Base-by-base conservation (phyloP, 2,797 vertebrate genomes). In the Cygnus olor region DNA sequence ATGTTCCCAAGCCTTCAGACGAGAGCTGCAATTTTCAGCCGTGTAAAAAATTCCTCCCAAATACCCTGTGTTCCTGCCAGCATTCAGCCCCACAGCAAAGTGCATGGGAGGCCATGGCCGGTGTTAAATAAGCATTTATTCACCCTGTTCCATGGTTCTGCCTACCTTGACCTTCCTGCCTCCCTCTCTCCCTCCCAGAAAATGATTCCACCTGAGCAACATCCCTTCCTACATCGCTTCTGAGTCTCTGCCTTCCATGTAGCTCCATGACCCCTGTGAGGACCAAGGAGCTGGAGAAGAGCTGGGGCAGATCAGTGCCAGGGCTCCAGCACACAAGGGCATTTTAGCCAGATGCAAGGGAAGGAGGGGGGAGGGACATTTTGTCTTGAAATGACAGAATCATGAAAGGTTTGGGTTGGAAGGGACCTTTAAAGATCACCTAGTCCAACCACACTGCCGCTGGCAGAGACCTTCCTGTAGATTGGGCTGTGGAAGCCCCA, bases 111-210 rank as follows among this genome's bases (percentile, higher is more conserved):
- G 65, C 38, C 22, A 14, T 10, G 22, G 42, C n/a, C 57, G 70
- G 63, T 30, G 6, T 79, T 57, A 32, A 70, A 34, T 5, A 20
- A 63, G 42, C 15, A 10, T 66, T 85, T 76, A 63, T 85, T 54
- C n/a, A 32, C 38, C 71, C 42, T 58, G 74, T 64, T 93, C 79
- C 89, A 73, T 45, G 94, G 87, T 85, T 78, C 77, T 94, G 65
- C 68, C 53, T 80, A 10, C 71, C 56, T 20, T 25, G 42, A 14
- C 6, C 9, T 82, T 68, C 61, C 71, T 87, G 49, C 73, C 49
- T 82, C 38, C 58, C 36, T 66, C 58, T 40, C 5, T 69, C 27
- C n/a, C 58, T 87, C 53, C 16, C 68, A 58, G 60, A 63, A 51
- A 66, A 44, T 76, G 40, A 18, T 94, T 92, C 40, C 71, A 64